Evolutionary conservation across 1,140 invertebrate species (phyloP).

Genomic region (Danaus melanippus): DNA sequence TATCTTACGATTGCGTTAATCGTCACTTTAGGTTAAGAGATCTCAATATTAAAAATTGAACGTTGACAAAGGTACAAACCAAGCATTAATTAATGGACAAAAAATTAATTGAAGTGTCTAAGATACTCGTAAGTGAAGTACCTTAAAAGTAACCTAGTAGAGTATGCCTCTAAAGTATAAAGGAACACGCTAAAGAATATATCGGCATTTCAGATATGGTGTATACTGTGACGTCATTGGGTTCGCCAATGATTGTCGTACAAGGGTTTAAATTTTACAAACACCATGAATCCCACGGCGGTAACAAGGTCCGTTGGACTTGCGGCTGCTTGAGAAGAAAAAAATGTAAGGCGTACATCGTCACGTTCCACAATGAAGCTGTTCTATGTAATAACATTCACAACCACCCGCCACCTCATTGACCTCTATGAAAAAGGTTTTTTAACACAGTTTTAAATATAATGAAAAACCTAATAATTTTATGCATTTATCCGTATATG

Average conservation of each 20-base stretch:
- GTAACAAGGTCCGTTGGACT: slow-evolving; percentile 25
- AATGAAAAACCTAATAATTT: background rate
- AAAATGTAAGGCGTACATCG: slow-evolving; percentile 26
- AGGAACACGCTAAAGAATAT: too few relatives aligned
- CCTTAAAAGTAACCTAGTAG: too few relatives aligned
- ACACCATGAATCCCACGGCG: background rate
- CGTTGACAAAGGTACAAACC: too few relatives aligned
- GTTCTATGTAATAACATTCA: slow-evolving; percentile 21
- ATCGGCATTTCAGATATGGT: slow-evolving; percentile 7
- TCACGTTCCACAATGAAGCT: slow-evolving; percentile 19
- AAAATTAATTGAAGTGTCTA: too few relatives aligned
- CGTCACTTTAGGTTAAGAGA: too few relatives aligned
- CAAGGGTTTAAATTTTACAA: slow-evolving; percentile 16
- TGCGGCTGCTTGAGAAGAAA: slow-evolving; percentile 24
- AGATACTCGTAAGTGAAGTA: too few relatives aligned
- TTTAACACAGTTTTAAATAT: too few relatives aligned
- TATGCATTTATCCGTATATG: slow-evolving; percentile 4
- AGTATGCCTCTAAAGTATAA: too few relatives aligned
- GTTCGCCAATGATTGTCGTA: slow-evolving; percentile 17
- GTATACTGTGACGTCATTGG: slow-evolving; percentile 11
- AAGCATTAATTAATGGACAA: too few relatives aligned
- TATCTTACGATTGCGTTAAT: too few relatives aligned
- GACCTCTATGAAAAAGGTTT: background rate
- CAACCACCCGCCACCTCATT: slow-evolving; percentile 11
- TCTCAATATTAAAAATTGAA: too few relatives aligned